These are phyloP conservation scores for Pseudotriccus pelzelni DNA, from an alignment of 2,797 vertebrate genomes.

Conservation along the genomic window DNA sequence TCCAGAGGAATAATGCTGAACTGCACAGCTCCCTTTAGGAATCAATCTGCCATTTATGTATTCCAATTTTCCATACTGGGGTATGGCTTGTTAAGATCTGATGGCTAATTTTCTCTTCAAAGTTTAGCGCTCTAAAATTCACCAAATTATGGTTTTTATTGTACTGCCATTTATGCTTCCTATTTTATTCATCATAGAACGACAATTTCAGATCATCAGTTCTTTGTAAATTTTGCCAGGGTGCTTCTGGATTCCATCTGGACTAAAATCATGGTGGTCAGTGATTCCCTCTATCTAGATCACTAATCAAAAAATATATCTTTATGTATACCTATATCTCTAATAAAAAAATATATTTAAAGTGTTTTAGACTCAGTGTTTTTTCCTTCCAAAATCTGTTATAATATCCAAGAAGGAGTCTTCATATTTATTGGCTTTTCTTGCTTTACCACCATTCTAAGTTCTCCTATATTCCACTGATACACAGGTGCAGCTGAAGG, in stretches of 20 bases:
- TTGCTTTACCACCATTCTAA: neutral
- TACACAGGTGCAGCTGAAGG: rapidly evolving
- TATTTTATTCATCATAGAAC: neutral
- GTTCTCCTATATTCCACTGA: neutral
- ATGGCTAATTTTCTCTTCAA: constrained; percentile 33
- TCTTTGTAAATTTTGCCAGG: neutral
- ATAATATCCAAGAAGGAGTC: neutral
- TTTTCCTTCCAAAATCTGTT: neutral
- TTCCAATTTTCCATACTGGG: constrained; percentile 34
- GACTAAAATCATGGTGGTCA: neutral
- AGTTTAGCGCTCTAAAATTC: neutral
- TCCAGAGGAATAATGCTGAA: constrained; percentile 51
- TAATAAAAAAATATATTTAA: neutral
- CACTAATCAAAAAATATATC: neutral
- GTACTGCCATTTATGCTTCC: neutral
- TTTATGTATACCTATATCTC: no score
- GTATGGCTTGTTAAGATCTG: constrained; percentile 27
- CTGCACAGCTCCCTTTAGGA: constrained; percentile 37
- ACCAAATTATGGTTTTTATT: neutral
- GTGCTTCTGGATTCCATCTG: neutral
- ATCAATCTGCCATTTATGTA: constrained; percentile 40
- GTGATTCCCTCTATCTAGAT: neutral
- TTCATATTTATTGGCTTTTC: neutral
- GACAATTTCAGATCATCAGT: neutral
- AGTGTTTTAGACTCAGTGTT: neutral